phyloP scores from a whole-genome alignment of 2,888 invertebrate species.

The Acleris laterana region DNA sequence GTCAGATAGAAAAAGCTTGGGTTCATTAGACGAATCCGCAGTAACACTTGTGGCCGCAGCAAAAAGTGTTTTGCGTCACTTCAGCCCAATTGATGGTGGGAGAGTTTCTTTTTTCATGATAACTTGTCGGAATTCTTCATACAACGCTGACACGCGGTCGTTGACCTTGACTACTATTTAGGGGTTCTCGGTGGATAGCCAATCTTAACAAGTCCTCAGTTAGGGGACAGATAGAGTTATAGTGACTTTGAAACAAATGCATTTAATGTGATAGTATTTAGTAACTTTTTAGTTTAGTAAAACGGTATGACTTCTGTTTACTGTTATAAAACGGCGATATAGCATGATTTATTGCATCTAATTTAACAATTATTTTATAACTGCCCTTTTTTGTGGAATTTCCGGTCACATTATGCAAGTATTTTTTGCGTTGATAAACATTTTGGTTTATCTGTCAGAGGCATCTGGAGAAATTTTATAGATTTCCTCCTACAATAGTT shows the following conservation, averaged over 20 bases:
- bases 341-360: neutral
- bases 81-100: constrained; percentile 60
- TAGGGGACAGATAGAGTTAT: constrained; percentile 1
- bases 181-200: constrained; percentile 48
- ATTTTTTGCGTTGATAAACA: constrained; percentile 32
- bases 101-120: constrained; percentile 69
- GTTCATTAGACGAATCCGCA: constrained; percentile 68
- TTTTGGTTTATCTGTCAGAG: constrained; percentile 33
- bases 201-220: neutral
- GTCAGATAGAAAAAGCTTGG: constrained; percentile 56
- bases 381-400: constrained; percentile 41
- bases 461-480: constrained; percentile 42
- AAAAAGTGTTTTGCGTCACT: constrained; percentile 75
- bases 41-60: constrained; percentile 57
- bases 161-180: constrained; percentile 77
- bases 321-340: too few species aligned
- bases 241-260: constrained; percentile 16
- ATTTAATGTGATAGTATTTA: too few species aligned
- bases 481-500: constrained; percentile 40
- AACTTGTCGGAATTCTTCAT: constrained; percentile 73
- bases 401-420: constrained; percentile 16
- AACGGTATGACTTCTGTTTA: constrained; percentile 2
- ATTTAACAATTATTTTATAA: constrained; percentile 4
- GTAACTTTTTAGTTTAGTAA: neutral
- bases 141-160: constrained; percentile 63